Percentiles rank a stretch among this genome's conserved stretches.
These are phyloP conservation scores for Amniataba percoides DNA, from an alignment of 2,797 vertebrate genomes.

Conservation along the genomic window DNA sequence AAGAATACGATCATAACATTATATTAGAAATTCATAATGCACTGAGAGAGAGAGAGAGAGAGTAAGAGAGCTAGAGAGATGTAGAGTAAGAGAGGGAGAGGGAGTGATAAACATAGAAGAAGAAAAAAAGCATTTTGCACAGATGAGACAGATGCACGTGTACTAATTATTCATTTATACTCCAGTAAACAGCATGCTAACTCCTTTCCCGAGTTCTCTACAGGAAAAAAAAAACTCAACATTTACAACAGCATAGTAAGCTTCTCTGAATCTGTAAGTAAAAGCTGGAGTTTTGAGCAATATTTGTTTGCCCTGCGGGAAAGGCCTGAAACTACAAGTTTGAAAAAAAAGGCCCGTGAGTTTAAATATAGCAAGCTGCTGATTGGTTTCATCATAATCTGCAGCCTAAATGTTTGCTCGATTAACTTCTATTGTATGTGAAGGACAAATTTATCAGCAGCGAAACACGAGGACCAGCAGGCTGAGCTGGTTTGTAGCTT, in stretches of 20 bases:
- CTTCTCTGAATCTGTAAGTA: not conserved
- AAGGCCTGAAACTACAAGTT: not conserved
- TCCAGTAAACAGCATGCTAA: constrained; percentile 41
- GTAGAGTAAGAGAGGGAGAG: not conserved
- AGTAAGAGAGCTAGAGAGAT: not conserved
- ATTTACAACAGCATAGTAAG: not conserved
- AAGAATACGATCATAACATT: constrained; percentile 24
- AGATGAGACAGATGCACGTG: constrained; percentile 52
- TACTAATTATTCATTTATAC: constrained; percentile 63
- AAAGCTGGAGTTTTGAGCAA: constrained; percentile 7
- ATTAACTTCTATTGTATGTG: constrained; percentile 47
- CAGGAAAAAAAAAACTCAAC: not conserved
- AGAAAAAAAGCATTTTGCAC: constrained; percentile 31
- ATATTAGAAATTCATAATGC: constrained; percentile 37
- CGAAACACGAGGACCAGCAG: constrained; percentile 55
- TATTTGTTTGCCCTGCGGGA: constrained; percentile 23
- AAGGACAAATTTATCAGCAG: constrained; percentile 60
- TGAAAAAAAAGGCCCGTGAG: constrained; percentile 8
- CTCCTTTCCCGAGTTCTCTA: constrained; percentile 15
- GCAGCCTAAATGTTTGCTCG: constrained; percentile 37
- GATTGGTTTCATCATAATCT: constrained; percentile 49
- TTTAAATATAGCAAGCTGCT: constrained; percentile 33
- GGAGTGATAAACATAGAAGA: constrained; percentile 20
- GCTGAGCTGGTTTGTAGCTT: constrained; percentile 36
- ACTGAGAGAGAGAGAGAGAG: constrained; percentile 7